These are phyloP conservation scores for Donacobius atricapilla DNA, from an alignment of 2,113 vertebrate genomes.

Conservation along the genomic window DNA sequence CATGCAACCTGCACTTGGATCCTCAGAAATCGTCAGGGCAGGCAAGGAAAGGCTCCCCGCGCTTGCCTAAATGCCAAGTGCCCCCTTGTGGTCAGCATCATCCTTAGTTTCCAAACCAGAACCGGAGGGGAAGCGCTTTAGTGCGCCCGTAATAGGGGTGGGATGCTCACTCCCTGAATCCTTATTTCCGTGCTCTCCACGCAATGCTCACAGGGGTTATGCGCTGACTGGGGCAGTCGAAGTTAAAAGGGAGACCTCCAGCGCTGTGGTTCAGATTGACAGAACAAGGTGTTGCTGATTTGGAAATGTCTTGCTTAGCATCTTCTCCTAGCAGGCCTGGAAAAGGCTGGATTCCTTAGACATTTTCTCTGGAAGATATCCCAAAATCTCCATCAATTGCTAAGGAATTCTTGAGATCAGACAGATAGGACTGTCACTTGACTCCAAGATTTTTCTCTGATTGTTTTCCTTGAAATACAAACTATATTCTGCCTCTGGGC, in stretches of 20 bases:
- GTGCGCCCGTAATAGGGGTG: accelerated
- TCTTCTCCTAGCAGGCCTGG: neutral
- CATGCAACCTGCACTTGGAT: neutral
- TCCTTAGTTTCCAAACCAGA: neutral
- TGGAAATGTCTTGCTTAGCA: neutral
- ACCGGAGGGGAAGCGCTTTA: neutral
- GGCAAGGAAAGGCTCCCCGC: neutral
- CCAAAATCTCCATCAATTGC: neutral
- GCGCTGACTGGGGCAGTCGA: neutral
- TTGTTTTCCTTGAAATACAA: neutral
- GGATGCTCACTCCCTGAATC: neutral
- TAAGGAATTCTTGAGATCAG: neutral
- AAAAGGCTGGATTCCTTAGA: neutral
- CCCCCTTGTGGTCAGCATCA: constrained; percentile 61
- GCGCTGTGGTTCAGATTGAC: neutral
- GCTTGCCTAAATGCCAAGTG: constrained; percentile 34
- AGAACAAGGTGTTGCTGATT: neutral
- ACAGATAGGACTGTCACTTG: neutral
- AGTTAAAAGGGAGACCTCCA: neutral
- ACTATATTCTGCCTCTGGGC: neutral
- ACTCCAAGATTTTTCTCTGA: neutral
- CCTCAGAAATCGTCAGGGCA: neutral
- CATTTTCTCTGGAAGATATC: neutral
- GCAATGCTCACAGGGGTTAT: neutral
- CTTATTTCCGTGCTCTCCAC: neutral